Evolutionary conservation across 2,888 invertebrate species (phyloP).

Genomic region (Tridacna gigas): DNA sequence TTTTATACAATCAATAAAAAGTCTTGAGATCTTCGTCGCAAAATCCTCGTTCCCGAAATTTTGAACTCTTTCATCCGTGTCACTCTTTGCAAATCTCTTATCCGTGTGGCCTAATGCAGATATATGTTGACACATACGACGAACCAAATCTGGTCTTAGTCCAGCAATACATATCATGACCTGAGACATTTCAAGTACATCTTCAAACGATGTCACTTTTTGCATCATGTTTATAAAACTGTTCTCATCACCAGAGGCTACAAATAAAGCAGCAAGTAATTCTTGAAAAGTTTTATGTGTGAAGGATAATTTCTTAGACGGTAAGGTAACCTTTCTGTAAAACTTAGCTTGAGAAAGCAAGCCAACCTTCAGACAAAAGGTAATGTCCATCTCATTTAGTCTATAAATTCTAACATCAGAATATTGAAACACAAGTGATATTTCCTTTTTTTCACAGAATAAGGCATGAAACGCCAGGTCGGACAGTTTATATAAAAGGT

Average conservation of each 20-base stretch:
- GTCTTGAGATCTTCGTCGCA: too few species aligned
- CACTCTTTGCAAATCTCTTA: too few species aligned
- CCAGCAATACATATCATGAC: background rate
- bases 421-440: background rate
- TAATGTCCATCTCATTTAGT: slow-evolving; percentile 6
- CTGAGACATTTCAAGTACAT: background rate
- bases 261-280: slow-evolving; percentile 21
- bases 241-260: background rate
- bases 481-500: background rate
- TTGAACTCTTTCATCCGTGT: too few species aligned
- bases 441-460: slow-evolving; percentile 4
- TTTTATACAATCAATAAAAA: too few species aligned
- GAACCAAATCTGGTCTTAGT: background rate
- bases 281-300: slow-evolving; percentile 37
- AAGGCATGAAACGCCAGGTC: slow-evolving; percentile 10
- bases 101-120: too few species aligned
- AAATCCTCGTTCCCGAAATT: too few species aligned
- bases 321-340: background rate
- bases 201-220: background rate
- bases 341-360: slow-evolving; percentile 26
- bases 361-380: slow-evolving; percentile 9
- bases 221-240: too few species aligned
- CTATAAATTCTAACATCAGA: background rate
- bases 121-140: background rate
- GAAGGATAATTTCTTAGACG: background rate